Evolutionary conservation across 2,888 invertebrate genomes (phyloP).

Genomic region (Tigriopus californicus): DNA sequence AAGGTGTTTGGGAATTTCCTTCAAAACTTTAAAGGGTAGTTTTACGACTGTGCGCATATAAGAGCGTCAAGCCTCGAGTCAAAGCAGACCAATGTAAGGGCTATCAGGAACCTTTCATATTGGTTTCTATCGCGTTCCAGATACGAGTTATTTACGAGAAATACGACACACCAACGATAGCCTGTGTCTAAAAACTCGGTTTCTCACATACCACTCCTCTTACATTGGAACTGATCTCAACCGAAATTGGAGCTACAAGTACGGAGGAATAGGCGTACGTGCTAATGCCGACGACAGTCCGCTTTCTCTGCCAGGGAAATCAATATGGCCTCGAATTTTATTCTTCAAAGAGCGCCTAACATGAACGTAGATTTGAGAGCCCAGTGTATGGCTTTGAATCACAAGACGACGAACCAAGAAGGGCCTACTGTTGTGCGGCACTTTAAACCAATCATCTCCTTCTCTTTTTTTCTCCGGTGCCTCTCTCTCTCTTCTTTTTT

Average conservation of each 20-base stretch:
- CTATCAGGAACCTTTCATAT: background rate
- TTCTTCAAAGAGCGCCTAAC: background rate
- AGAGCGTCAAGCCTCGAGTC: background rate
- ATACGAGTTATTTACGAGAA: too few relatives aligned
- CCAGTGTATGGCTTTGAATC: background rate
- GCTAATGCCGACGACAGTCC: conserved; percentile 15
- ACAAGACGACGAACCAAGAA: background rate
- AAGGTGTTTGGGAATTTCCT: too few relatives aligned
- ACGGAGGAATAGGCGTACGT: conserved; percentile 21
- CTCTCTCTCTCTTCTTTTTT: background rate
- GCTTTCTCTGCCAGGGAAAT: conserved; percentile 24
- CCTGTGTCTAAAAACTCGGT: conserved; percentile 57
- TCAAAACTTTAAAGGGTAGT: too few relatives aligned
- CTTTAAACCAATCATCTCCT: too few relatives aligned
- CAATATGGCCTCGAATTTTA: conserved; percentile 17
- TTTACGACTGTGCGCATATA: too few relatives aligned
- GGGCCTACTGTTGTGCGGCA: too few relatives aligned
- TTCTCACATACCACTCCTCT: conserved; percentile 23
- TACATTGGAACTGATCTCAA: conserved; percentile 58
- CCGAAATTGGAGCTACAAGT: conserved; percentile 54
- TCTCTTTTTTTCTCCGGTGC: background rate
- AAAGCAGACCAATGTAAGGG: background rate
- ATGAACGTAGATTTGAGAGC: background rate
- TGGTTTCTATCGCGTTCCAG: background rate
- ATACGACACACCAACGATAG: conserved; percentile 33